Base-by-base conservation (phyloP, 1,140 invertebrate species). In the Drosophila repleta region DNA sequence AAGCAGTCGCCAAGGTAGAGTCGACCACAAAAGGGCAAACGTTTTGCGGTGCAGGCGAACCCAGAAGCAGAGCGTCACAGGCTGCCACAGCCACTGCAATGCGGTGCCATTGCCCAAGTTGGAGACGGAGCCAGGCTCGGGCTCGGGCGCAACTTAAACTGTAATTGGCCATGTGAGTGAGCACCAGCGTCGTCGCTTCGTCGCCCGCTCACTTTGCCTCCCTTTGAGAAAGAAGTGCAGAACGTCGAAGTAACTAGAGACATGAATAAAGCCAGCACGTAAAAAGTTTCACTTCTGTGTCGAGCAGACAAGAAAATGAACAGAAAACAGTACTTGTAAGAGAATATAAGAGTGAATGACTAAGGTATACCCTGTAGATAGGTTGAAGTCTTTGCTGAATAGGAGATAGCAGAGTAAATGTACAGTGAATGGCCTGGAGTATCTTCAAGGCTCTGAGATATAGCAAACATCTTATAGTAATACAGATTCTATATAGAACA, bases 111-210 rank as follows among this genome's bases (percentile, higher is more conserved):
- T 41, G 58, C 57, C 63, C 56, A 76, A 76, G 56, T 65, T 57
- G 51, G 48, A 76, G 74, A 69, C 51, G 56, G 41, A 35, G 29
- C 61, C 61, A 20, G 39, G 8, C 55, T n/a, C 37, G 15, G 20
- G 64, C 49, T 49, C 39, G 26, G 17, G 64, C 49, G 43, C 69
- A 79, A 75, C 79, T 72, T 78, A 66, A 80, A 63, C 82, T 62
- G 78, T 85, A 85, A 85, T 85, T 87, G 82, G 82, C 82, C 82
- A 69, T 87, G 82, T 82, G 80, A 87, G 62, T 67, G 67, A 71
- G 51, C 48, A 53, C 15, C 51, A 48, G n/a, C 17, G 13, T 35
- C n/a, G n/a, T n/a, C n/a, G n/a, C n/a, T 17, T 17, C 18, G 3
- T 43, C 18, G 11, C 17, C 29, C 5, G 15, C 15, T 17, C 26